phyloP scores from a whole-genome alignment of 2,113 vertebrate genomes.

The Pituophis catenifer region DNA sequence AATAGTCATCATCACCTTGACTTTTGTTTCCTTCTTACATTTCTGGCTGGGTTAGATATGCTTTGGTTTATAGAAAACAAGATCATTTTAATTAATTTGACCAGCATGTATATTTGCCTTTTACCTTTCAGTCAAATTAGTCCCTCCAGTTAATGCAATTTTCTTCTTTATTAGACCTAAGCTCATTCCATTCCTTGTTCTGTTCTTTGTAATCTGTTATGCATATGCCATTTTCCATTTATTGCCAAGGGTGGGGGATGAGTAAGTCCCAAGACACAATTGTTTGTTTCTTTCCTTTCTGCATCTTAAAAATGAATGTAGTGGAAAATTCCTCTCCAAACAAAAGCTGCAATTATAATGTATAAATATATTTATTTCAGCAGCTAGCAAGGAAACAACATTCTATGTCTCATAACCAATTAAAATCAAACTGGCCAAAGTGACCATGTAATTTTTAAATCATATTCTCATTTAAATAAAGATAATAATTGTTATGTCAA shows the following conservation, averaged over 20 bases:
- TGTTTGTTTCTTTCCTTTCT: slow-evolving; percentile 21
- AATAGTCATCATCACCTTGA: slow-evolving; percentile 34
- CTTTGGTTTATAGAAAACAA: slow-evolving; percentile 39
- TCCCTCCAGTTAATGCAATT: background rate
- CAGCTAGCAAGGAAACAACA: slow-evolving; percentile 35
- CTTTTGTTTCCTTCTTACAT: slow-evolving; percentile 52
- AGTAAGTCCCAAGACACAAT: slow-evolving; percentile 9
- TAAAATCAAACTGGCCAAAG: background rate
- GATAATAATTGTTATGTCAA: slow-evolving; percentile 1
- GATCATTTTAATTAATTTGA: slow-evolving; percentile 51
- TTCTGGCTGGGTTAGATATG: slow-evolving; percentile 59
- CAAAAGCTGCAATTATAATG: slow-evolving; percentile 34
- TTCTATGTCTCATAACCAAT: slow-evolving; percentile 12
- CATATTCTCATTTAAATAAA: slow-evolving; percentile 1
- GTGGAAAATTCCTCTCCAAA: slow-evolving; percentile 32
- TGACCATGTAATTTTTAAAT: slow-evolving; percentile 15
- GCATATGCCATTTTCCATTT: slow-evolving; percentile 31
- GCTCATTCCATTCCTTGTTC: slow-evolving; percentile 17
- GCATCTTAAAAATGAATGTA: slow-evolving; percentile 32
- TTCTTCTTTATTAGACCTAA: slow-evolving; percentile 32
- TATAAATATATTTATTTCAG: background rate
- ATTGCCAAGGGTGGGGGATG: slow-evolving; percentile 28
- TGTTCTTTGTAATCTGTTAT: slow-evolving; percentile 17
- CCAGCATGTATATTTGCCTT: slow-evolving; percentile 30
- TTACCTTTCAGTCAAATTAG: slow-evolving; percentile 35